phyloP scores from a whole-genome alignment of 2,888 invertebrate genomes.

The Lasioglossum lativentre region DNA sequence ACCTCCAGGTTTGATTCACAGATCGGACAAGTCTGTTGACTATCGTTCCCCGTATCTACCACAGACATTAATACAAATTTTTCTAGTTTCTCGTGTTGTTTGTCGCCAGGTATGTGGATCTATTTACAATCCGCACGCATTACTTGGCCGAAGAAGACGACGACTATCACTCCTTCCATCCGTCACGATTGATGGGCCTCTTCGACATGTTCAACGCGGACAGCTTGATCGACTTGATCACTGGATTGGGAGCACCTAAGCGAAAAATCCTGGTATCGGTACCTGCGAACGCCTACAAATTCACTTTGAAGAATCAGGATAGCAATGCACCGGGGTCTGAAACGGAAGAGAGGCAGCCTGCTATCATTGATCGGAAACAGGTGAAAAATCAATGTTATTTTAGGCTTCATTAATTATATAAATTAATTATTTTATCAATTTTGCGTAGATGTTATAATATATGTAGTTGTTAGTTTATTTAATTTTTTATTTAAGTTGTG shows the following conservation, averaged over 20 bases:
- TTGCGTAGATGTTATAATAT: neutral
- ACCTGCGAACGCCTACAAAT: constrained; percentile 89
- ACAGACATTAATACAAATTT: neutral
- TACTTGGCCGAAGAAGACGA: constrained; percentile 89
- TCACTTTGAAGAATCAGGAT: constrained; percentile 88
- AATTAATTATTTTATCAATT: too few relatives aligned
- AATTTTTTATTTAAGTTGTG: constrained; percentile 72
- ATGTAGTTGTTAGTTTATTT: neutral
- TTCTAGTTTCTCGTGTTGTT: neutral
- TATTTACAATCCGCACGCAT: constrained; percentile 89
- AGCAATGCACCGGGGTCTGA: constrained; percentile 90
- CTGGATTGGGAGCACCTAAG: constrained; percentile 89
- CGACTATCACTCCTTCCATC: constrained; percentile 88
- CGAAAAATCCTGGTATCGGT: constrained; percentile 90
- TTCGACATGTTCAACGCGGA: constrained; percentile 93
- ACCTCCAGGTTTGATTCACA: constrained; percentile 30
- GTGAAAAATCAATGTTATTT: constrained; percentile 70
- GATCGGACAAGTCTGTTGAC: neutral
- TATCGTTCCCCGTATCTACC: neutral
- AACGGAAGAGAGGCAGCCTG: constrained; percentile 86
- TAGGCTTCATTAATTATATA: neutral
- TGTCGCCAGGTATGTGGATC: constrained; percentile 86
- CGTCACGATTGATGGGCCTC: constrained; percentile 90
- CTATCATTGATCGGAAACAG: constrained; percentile 87
- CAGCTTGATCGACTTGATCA: constrained; percentile 90